Conservation (phyloP, 2,113 vertebrate species). For the Setophaga coronata region DNA sequence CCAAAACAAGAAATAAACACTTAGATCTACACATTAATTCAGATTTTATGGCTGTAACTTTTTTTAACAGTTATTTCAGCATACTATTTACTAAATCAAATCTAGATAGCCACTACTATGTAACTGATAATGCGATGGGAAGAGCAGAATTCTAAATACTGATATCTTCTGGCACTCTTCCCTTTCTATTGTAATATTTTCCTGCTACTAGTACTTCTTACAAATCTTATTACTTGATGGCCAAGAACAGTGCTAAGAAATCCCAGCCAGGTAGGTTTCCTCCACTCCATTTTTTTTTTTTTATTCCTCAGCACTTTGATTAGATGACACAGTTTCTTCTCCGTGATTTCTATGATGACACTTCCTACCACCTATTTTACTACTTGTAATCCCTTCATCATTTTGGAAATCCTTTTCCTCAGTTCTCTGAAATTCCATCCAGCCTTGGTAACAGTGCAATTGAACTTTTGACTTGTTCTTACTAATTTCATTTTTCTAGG, state of each 20-base stretch:
- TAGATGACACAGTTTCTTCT: not conserved
- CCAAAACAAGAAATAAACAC: not conserved
- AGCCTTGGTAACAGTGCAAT: not conserved
- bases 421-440: not conserved
- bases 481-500: not conserved
- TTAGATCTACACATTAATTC: not conserved
- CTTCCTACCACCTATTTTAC: not conserved
- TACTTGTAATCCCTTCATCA: not conserved
- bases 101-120: not conserved
- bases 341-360: not conserved
- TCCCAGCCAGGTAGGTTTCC: not conserved
- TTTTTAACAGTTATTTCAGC: not conserved
- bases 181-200: not conserved
- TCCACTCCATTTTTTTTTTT: not conserved
- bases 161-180: not conserved
- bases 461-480: not conserved
- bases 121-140: not conserved
- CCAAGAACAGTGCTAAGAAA: not conserved
- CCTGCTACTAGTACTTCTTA: not conserved
- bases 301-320: not conserved
- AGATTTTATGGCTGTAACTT: not conserved
- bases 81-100: not conserved
- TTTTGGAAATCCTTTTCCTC: not conserved
- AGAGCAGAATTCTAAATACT: not conserved
- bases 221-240: not conserved